These are phyloP conservation scores for Drosophila elegans DNA, from an alignment of 1,140 invertebrate species.

Conservation along the genomic window DNA sequence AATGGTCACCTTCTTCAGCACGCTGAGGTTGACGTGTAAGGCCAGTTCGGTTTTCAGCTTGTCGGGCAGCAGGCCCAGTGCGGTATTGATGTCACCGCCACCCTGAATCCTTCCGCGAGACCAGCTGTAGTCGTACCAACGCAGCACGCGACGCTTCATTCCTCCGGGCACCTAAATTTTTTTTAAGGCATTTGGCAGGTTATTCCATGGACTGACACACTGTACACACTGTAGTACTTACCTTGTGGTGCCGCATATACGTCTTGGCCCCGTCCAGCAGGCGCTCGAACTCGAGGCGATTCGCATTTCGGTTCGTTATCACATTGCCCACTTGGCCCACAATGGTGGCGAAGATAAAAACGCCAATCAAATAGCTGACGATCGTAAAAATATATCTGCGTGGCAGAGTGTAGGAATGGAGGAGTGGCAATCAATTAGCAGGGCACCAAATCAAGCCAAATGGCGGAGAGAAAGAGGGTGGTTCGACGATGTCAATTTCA, in stretches of 20 bases:
- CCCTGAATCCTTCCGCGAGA: conserved; percentile 97
- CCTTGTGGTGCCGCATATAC: conserved; percentile 98
- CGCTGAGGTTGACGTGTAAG: conserved; percentile 97
- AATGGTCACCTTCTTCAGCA: conserved; percentile 95
- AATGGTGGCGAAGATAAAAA: conserved; percentile 99
- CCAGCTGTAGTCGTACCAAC: conserved; percentile 99
- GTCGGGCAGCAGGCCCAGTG: conserved; percentile 95
- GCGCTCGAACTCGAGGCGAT: conserved; percentile 96
- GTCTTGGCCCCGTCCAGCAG: conserved; percentile 97
- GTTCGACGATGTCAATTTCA: neutral
- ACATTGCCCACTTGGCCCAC: conserved; percentile 99
- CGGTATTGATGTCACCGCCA: conserved; percentile 97
- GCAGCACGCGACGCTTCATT: conserved; percentile 96
- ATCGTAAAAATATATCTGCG: conserved; percentile 98
- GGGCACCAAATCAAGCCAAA: neutral
- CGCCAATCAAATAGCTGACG: conserved; percentile 97
- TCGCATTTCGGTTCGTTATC: conserved; percentile 98
- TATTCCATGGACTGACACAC: neutral
- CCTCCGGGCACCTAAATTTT: conserved; percentile 92
- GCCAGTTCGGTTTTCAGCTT: conserved; percentile 98
- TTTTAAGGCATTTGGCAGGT: neutral
- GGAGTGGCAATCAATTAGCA: conserved; percentile 30
- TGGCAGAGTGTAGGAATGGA: neutral
- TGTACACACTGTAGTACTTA: conserved; percentile 66
- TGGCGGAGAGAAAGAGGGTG: neutral